phyloP scores from a whole-genome alignment of 2,113 vertebrate genomes.

The Casuarius casuarius region DNA sequence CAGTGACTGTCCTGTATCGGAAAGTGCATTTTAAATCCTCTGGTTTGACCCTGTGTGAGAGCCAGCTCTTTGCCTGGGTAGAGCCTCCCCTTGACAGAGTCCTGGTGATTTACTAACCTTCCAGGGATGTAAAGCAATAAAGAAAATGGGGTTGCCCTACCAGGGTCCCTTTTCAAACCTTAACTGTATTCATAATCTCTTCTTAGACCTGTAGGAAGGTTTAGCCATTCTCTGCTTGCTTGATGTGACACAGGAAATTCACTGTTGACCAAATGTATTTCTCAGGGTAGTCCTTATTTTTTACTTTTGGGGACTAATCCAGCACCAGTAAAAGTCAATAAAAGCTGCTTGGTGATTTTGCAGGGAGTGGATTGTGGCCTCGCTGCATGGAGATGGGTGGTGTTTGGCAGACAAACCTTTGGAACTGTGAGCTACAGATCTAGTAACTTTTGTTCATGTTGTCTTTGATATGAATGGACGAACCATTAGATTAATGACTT shows the following conservation, averaged over 20 bases:
- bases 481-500: background rate
- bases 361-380: background rate
- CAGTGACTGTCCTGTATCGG: background rate
- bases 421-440: background rate
- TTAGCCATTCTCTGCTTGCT: background rate
- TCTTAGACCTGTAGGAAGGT: background rate
- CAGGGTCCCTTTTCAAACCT: background rate
- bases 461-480: background rate
- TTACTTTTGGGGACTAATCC: too few relatives aligned
- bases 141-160: background rate
- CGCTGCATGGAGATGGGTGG: fast-evolving
- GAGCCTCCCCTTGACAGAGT: background rate
- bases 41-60: background rate
- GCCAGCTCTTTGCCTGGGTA: background rate
- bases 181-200: background rate
- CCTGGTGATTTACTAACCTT: background rate
- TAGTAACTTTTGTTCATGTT: background rate
- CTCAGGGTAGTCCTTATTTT: too few relatives aligned
- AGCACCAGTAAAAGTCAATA: background rate
- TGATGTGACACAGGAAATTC: too few relatives aligned
- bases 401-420: background rate
- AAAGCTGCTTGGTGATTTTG: background rate
- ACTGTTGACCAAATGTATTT: too few relatives aligned
- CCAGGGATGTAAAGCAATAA: background rate
- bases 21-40: background rate